phyloP scores from a whole-genome alignment of 1,140 invertebrate genomes.

The Idris sp. region DNA sequence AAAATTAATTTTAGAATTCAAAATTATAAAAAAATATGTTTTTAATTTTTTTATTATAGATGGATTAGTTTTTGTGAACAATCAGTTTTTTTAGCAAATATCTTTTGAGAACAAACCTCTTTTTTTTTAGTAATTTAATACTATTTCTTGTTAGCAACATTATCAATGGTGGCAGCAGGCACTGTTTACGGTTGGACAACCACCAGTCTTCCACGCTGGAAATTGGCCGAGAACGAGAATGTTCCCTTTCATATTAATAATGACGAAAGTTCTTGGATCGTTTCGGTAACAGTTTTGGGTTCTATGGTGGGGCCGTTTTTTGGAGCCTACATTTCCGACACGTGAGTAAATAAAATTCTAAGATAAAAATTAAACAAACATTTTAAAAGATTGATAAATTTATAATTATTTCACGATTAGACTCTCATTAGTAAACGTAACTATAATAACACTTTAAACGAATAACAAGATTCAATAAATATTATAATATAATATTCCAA shows the following conservation, averaged over 20 bases:
- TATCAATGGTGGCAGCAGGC: slow-evolving; percentile 76
- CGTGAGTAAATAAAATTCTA: slow-evolving; percentile 13
- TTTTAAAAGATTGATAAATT: too few relatives aligned
- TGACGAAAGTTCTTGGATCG: slow-evolving; percentile 73
- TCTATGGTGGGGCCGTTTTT: slow-evolving; percentile 78
- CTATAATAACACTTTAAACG: too few relatives aligned
- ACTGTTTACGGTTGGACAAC: slow-evolving; percentile 76
- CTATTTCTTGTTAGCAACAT: slow-evolving; percentile 67
- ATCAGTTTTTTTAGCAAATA: too few relatives aligned
- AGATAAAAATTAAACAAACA: too few relatives aligned
- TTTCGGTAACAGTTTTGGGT: slow-evolving; percentile 75
- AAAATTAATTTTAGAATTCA: too few relatives aligned
- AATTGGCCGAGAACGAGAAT: slow-evolving; percentile 40
- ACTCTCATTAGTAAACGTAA: too few relatives aligned
- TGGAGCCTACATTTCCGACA: slow-evolving; percentile 75
- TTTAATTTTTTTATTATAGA: background rate
- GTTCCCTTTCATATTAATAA: slow-evolving; percentile 68
- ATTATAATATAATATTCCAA: too few relatives aligned
- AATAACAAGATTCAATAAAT: too few relatives aligned
- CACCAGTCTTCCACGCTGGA: slow-evolving; percentile 67
- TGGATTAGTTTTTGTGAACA: too few relatives aligned
- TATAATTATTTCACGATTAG: too few relatives aligned
- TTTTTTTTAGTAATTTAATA: too few relatives aligned
- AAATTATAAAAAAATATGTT: background rate
- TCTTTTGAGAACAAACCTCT: too few relatives aligned